Evolutionary conservation across 92 coral and sea anemone species (phyloP).

Genomic region (Porites lobata): DNA sequence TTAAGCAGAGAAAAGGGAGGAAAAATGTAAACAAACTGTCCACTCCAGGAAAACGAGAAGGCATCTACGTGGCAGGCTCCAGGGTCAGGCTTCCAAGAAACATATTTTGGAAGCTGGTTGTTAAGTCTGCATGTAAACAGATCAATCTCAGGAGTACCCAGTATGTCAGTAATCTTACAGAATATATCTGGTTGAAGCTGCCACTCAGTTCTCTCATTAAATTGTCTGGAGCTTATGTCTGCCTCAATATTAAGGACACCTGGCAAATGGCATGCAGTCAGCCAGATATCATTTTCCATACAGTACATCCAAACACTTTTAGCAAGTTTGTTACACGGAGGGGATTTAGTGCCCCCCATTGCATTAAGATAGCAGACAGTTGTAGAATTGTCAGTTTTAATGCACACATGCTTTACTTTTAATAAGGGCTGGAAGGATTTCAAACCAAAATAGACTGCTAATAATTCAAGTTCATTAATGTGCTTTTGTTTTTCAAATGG

Average conservation of each 20-base stretch:
- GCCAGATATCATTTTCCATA: conserved; percentile 45
- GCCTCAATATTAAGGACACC: conserved; percentile 7
- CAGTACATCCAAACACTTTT: conserved; percentile 45
- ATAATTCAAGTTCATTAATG: conserved; percentile 1
- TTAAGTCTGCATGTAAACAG: conserved; percentile 37
- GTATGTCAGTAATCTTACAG: neutral
- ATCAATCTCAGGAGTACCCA: conserved; percentile 50
- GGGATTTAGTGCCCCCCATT: conserved; percentile 58
- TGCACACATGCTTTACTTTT: conserved; percentile 16
- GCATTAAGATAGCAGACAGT: conserved; percentile 50
- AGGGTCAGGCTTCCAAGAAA: conserved; percentile 70
- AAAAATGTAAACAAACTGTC: conserved; percentile 24
- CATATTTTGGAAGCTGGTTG: conserved; percentile 28
- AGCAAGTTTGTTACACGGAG: conserved; percentile 17
- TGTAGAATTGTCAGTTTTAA: conserved; percentile 47
- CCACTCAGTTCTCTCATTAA: conserved; percentile 73
- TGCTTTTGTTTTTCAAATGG: conserved; percentile 15
- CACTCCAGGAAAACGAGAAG: conserved; percentile 51
- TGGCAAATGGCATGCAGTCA: neutral
- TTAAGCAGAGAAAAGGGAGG: conserved; percentile 23
- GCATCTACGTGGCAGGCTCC: conserved; percentile 48
- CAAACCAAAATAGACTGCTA: neutral
- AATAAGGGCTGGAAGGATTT: neutral
- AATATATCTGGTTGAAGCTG: conserved; percentile 41
- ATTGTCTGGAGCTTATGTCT: conserved; percentile 36